phyloP scores from a whole-genome alignment of 2,113 vertebrate species.

The Gnathonemus echidnorhynchus region DNA sequence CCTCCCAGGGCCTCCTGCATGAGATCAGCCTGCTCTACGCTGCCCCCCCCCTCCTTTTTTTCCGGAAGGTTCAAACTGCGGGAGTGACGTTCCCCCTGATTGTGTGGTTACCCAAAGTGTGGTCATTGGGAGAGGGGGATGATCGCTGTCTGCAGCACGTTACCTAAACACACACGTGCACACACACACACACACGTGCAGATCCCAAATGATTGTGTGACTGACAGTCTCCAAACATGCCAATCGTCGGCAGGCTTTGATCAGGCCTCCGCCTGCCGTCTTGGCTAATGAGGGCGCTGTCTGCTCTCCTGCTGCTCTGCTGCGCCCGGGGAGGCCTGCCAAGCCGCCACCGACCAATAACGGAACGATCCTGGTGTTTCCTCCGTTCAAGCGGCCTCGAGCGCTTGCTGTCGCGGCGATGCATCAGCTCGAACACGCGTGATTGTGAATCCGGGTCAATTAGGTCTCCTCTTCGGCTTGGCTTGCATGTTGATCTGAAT shows the following conservation, averaged over 20 bases:
- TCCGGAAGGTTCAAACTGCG: conserved; percentile 13
- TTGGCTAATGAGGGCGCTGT: conserved; percentile 43
- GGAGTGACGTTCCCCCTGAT: conserved; percentile 3
- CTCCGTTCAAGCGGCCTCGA: not conserved
- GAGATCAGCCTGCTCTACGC: conserved; percentile 16
- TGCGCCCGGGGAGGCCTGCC: not conserved
- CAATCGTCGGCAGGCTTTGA: conserved; percentile 39
- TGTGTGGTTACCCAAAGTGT: not conserved
- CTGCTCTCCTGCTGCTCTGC: not conserved
- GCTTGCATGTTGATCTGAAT: conserved; percentile 28
- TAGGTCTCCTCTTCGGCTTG: conserved; percentile 28
- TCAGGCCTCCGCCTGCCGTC: conserved; percentile 42
- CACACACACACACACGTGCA: not conserved
- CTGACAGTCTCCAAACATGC: conserved; percentile 41
- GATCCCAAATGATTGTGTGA: conserved; percentile 29
- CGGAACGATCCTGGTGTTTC: not conserved
- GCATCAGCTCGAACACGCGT: not conserved
- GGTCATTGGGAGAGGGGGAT: not conserved
- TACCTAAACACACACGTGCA: not conserved
- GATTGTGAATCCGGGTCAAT: not conserved
- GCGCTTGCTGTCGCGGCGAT: too few relatives aligned
- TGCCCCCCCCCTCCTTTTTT: not conserved
- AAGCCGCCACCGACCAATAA: not conserved
- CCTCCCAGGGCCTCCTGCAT: conserved; percentile 23
- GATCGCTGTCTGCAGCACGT: not conserved